A percentile compares a stretch with the other conserved stretches of the same genome.
These are phyloP conservation scores for Amphipoea lucens DNA, from an alignment of 2,888 invertebrate genomes.

Conservation along the genomic window DNA sequence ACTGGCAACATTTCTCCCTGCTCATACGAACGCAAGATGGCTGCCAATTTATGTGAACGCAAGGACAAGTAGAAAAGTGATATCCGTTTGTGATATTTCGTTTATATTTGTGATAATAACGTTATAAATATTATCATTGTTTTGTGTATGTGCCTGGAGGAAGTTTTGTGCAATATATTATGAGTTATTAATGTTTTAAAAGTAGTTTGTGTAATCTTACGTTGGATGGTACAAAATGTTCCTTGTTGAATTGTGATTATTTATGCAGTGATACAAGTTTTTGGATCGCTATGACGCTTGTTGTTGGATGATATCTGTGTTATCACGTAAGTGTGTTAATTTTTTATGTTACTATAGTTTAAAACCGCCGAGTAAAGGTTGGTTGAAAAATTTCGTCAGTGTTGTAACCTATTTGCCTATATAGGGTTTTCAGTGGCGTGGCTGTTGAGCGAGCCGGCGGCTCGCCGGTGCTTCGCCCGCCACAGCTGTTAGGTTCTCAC, in stretches of 20 bases:
- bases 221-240: constrained; percentile 87
- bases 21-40: constrained; percentile 89
- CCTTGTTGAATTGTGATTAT: constrained; percentile 89
- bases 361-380: constrained; percentile 65
- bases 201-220: constrained; percentile 86
- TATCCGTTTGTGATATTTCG: constrained; percentile 86
- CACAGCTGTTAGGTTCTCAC: constrained; percentile 73
- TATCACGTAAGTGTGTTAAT: constrained; percentile 81
- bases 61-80: constrained; percentile 88
- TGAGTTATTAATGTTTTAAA: constrained; percentile 85
- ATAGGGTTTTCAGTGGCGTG: constrained; percentile 80
- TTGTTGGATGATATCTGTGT: constrained; percentile 89
- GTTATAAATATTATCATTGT: constrained; percentile 79
- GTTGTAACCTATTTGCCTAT: constrained; percentile 86
- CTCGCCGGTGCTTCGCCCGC: constrained; percentile 70
- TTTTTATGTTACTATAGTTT: constrained; percentile 64
- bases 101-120: constrained; percentile 85
- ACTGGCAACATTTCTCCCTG: constrained; percentile 79
- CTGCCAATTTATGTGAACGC: constrained; percentile 89
- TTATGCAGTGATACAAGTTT: constrained; percentile 87
- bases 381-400: constrained; percentile 76
- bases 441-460: constrained; percentile 74
- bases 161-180: constrained; percentile 86
- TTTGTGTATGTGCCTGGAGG: constrained; percentile 81
- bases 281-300: constrained; percentile 86